Percentiles rank a stretch among this genome's conserved stretches.
Conservation (phyloP, 2,113 vertebrate genomes). For the Gobio gobio region DNA sequence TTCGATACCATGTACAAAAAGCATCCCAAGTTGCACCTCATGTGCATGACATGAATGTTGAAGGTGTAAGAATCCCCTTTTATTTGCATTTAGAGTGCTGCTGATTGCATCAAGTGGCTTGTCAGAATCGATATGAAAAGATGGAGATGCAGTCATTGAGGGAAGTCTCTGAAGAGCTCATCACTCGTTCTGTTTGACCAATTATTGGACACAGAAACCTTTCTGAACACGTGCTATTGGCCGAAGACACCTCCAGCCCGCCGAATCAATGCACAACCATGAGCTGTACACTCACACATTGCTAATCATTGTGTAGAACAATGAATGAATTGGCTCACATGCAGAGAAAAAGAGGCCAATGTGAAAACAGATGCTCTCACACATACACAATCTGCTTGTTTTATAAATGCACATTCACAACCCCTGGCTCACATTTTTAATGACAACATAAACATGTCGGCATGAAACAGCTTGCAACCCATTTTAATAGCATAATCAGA, state of each 20-base stretch:
- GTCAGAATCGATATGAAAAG: slow-evolving; percentile 21
- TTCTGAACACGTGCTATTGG: not conserved
- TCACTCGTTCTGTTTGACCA: not conserved
- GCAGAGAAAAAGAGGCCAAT: not conserved
- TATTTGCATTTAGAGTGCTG: slow-evolving; percentile 24
- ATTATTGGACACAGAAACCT: slow-evolving; percentile 16
- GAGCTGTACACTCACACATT: not conserved
- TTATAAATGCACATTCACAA: slow-evolving; percentile 2
- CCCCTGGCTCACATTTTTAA: not conserved
- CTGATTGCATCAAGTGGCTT: slow-evolving; percentile 26
- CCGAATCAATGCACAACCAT: not conserved
- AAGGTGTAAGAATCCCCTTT: not conserved
- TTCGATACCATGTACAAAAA: not conserved
- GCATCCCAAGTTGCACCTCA: not conserved
- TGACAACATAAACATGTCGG: not conserved
- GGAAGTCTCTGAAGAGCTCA: slow-evolving; percentile 12
- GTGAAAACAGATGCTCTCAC: not conserved
- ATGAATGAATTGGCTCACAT: not conserved
- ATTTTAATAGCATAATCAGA: not conserved
- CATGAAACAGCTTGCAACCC: not conserved
- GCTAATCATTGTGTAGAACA: slow-evolving; percentile 12
- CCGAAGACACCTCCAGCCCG: not conserved
- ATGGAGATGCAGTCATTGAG: not conserved
- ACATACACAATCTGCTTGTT: not conserved
- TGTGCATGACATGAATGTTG: not conserved